Base-by-base conservation (phyloP, 2,888 invertebrate genomes). In the Ypsolopha sequella region DNA sequence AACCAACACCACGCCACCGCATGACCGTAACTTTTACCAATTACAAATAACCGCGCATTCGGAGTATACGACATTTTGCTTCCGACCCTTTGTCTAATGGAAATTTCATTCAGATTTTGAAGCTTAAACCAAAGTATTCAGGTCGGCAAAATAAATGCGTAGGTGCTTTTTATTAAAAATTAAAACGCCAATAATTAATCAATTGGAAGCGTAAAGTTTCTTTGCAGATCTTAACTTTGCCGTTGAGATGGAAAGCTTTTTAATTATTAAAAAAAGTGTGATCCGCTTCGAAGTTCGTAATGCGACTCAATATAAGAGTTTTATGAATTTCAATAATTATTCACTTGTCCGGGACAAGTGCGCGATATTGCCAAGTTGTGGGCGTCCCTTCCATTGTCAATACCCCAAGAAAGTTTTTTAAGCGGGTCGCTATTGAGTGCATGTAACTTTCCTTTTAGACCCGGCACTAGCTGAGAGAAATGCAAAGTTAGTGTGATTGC, bases 361-460 rank as follows among this genome's bases (percentile, higher is more conserved):
- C 61, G 61, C 70, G 66, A 71, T 75, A 73, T 78, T 76, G 67
- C 67, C 55, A 75, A 80, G 76, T 76, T 76, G 58, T 54, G 59
- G 59, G 60, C 61, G 64, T 63, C 64, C 70, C 63, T 69, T 60
- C 56, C 64, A 69, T 71, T 67, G 70, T 66, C 61, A 60, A 66
- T 68, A 66, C 65, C 57, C 56, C 59, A 24, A 54, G 55, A 60
- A 71, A 76, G 62, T 55, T 67, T 73, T 77, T 76, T 70, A 70
- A 70, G 73, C 68, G 65, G 65, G 63, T 62, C 65, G 60, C 64
- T 65, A 73, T 73, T 70, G 68, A 73, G 69, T 70, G 70, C 70
- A 73, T 71, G 70, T 70, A 76, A 78, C 76, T 78, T 80, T 73
- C 60, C 73, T 74, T 72, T 76, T 69, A 75, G 58, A 64, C 46